Evolutionary conservation across 2,113 vertebrate species (phyloP).

Genomic region (Symphodus melops): DNA sequence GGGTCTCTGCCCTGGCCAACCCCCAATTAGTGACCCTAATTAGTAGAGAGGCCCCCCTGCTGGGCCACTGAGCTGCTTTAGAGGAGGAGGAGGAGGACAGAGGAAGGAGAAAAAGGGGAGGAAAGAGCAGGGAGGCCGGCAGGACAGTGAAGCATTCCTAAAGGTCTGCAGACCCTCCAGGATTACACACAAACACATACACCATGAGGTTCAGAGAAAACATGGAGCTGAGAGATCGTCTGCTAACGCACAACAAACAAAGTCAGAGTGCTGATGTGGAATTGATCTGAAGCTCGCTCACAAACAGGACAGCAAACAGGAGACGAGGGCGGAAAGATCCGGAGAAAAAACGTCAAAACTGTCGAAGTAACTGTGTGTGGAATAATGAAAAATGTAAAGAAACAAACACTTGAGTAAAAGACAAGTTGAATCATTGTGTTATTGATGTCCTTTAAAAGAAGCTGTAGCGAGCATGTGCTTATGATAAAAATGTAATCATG

Average conservation of each 20-base stretch:
- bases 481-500: no score
- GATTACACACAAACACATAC: conserved; percentile 62
- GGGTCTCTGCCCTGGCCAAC: conserved; percentile 78
- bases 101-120: conserved; percentile 14
- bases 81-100: conserved; percentile 23
- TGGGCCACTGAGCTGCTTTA: conserved; percentile 81
- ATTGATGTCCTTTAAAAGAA: no score
- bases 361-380: no score
- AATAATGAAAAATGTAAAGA: no score
- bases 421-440: no score
- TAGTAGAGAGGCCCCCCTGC: conserved; percentile 80
- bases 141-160: conserved; percentile 72
- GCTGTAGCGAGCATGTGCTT: no score
- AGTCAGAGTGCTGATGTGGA: conserved; percentile 45
- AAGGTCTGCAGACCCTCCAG: conserved; percentile 53
- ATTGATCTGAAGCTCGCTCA: conserved; percentile 33
- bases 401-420: no score
- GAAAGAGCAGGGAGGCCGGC: conserved; percentile 12
- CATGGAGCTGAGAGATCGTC: conserved; percentile 44
- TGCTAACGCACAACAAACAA: conserved; percentile 63
- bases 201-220: conserved; percentile 28
- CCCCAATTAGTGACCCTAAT: conserved; percentile 87
- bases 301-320: neutral
- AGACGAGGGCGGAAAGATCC: neutral
- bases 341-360: no score